Evolutionary conservation across 2,797 vertebrate genomes (phyloP).

Genomic region (Brachyrhaphis roseni): DNA sequence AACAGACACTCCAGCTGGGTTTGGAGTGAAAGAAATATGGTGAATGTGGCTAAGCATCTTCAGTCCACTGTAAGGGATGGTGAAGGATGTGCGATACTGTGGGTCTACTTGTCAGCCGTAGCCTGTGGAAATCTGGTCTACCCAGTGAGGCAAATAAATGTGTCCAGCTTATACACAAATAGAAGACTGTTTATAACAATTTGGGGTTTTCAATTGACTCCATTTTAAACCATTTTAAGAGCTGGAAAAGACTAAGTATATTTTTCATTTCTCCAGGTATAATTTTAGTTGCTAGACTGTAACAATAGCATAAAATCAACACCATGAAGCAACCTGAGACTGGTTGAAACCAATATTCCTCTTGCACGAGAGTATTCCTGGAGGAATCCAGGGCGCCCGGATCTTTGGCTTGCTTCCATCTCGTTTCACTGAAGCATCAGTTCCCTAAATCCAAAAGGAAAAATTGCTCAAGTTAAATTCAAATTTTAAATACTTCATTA

Average conservation of each 20-base stretch:
- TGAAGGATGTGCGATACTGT: background rate
- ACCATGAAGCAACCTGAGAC: constrained; percentile 80
- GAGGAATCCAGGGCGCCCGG: constrained; percentile 90
- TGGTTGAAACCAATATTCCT: constrained; percentile 72
- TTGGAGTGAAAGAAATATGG: background rate
- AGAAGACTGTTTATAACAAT: background rate
- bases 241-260: background rate
- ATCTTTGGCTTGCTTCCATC: constrained; percentile 79
- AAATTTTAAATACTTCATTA: too few species aligned
- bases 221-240: background rate
- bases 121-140: background rate
- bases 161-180: background rate
- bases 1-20: background rate
- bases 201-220: background rate
- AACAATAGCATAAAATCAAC: background rate
- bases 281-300: background rate
- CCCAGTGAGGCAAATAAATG: background rate
- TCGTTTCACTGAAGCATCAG: constrained; percentile 66
- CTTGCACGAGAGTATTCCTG: constrained; percentile 83
- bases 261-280: background rate
- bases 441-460: constrained; percentile 29
- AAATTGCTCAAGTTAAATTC: background rate
- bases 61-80: background rate
- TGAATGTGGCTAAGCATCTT: background rate
- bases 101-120: background rate